Evolutionary conservation across 2,888 invertebrate genomes (phyloP), one percentile per base, ranked within the genome.

Genomic region (Crioceris asparagi): DNA sequence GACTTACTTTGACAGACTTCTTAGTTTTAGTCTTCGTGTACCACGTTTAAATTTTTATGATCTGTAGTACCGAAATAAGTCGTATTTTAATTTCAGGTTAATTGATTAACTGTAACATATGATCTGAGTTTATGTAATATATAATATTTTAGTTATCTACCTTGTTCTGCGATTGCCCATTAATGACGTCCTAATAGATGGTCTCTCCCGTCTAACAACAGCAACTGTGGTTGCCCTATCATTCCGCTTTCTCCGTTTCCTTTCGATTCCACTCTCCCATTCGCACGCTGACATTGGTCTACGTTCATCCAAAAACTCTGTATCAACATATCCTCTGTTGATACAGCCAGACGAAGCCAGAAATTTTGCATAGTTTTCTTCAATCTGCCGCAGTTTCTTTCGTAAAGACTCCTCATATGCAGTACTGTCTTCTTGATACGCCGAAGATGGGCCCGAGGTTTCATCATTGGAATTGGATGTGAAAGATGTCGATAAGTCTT

Each of bases 361-460:
- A 38, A 55, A 58, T 39, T 50, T 54, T 19, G 46, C 44, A 38
- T 57, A 58, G 40, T 58, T 58, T 39, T 55, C 50, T 39, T 58
- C 58, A 26, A 56, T 56, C 38, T 48, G 51, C 10, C 52, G 45
- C 19, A 58, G 34, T 42, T 50, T 51, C 8, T 41, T 36, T 10
- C 57, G 39, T 6, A 50, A 44, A 29, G 36, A 36, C 30, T 48
- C 50, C 21, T 55, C 54, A 12, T n/a, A 17, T 40, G 32, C 10
- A 43, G 39, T 16, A 32, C 29, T 16, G 8, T 10, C 8, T 16
- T 6, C 4, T 10, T 11, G 12, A 10, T 15, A 10, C 2, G 29
- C 12, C 14, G n/a, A n/a, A n/a, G 10, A 10, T 29, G 10, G 12
- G 10, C 14, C 29, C 29, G n/a, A 10, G 14, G 14, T 25, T 17